Evolutionary conservation across 2,888 invertebrate genomes (phyloP), one percentile per base, ranked within the genome.

Genomic region (Acrobasis suavella): DNA sequence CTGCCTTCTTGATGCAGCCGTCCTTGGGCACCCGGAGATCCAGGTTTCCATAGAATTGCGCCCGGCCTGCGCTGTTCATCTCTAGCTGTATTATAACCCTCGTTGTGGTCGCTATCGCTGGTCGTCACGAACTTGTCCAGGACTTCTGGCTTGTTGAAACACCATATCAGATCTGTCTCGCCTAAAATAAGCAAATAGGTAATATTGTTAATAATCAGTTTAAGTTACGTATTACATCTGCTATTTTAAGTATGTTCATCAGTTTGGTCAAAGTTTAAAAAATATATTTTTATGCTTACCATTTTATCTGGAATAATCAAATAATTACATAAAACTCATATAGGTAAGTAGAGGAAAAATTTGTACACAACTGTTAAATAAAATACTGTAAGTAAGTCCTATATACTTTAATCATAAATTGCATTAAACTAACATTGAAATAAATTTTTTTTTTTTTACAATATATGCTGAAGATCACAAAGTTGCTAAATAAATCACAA

Each of bases 21-120:
- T 98, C 97, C 80, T 96, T 96, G 0, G 97, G 96, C 12, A 96
- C 90, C 64, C 94, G 93, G 0, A 95, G 93, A 76, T 94, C 94
- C 10, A 97, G 84, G 65, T 92, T 86, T 0, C 97, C 97, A 66
- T 95, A 93, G 81, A 97, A 97, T 22, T 95, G 78, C 0, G 94
- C 97, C 64, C 95, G 94, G 0, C 96, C 96, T 1, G 94, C 88
- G 46, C 93, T 87, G 70, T 96, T 96, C 69, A 96, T 85, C 16
- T 94, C 91, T 15, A 98, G 88, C 9, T 87, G 96, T 96, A 81
- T 97, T 98, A 76, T 91, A 94, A 0, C 98, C 98, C 80, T 97
- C 95, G 64, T 94, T 94, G 76, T 97, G 95, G 84, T 98, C 97
- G 65, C 94, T 95, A 81, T 98, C 98, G 62, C 94, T 87, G 0